phyloP scores from a whole-genome alignment of 2,888 invertebrate species.

The Drosophila yooni region DNA sequence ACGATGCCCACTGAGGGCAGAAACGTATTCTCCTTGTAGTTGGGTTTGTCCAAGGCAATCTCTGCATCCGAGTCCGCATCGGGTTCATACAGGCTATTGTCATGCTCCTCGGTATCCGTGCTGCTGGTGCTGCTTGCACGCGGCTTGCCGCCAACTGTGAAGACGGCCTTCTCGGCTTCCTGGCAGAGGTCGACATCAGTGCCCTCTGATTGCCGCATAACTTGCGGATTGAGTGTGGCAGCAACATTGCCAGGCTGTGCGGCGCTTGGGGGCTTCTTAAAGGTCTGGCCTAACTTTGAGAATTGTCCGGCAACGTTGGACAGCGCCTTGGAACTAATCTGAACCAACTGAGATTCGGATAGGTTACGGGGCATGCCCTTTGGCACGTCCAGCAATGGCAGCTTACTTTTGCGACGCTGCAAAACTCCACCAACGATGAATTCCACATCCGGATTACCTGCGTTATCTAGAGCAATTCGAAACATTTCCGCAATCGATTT shows the following conservation, averaged over 20 bases:
- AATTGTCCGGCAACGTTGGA: conserved; percentile 95
- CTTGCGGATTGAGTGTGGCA: conserved; percentile 82
- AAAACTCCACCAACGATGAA: conserved; percentile 89
- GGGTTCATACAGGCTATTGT: conserved; percentile 87
- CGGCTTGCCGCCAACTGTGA: conserved; percentile 75
- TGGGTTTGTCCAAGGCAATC: conserved; percentile 71
- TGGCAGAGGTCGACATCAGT: conserved; percentile 72
- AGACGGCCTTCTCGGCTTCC: conserved; percentile 80
- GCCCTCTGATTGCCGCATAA: conserved; percentile 78
- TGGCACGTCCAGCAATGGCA: conserved; percentile 82
- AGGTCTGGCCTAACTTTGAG: conserved; percentile 89
- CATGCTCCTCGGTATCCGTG: conserved; percentile 88
- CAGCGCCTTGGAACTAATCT: conserved; percentile 93
- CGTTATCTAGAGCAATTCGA: conserved; percentile 91
- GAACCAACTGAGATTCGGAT: conserved; percentile 94
- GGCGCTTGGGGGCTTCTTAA: conserved; percentile 67
- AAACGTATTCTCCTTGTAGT: conserved; percentile 86
- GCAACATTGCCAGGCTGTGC: conserved; percentile 69
- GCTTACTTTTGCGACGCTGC: conserved; percentile 89
- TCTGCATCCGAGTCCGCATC: conserved; percentile 81
- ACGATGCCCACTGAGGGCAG: conserved; percentile 89
- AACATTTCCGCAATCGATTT: conserved; percentile 95
- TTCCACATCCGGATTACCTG: conserved; percentile 88
- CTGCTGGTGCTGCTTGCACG: conserved; percentile 84
- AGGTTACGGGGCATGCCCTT: conserved; percentile 89